A percentile compares a stretch with the other conserved stretches of the same genome.
phyloP scores from a whole-genome alignment of 2,113 vertebrate genomes.

The Pipa parva region DNA sequence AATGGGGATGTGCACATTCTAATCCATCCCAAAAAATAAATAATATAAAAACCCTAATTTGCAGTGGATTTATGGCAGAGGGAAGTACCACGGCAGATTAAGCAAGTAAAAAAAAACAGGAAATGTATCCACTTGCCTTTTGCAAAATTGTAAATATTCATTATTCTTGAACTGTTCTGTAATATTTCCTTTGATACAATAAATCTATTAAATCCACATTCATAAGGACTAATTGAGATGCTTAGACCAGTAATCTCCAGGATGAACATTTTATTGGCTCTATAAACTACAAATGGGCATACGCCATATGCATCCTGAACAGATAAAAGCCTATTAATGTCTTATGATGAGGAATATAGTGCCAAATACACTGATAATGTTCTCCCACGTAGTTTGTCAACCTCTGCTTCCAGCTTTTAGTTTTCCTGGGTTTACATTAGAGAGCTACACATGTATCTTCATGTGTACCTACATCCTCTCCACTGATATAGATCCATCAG shows the following conservation, averaged over 20 bases:
- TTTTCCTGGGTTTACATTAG: slow-evolving; percentile 22
- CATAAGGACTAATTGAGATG: neutral
- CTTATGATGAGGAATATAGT: neutral
- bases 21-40: too few species aligned
- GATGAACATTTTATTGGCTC: neutral
- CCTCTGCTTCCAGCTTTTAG: slow-evolving; percentile 29
- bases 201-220: neutral
- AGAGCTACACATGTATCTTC: slow-evolving; percentile 28
- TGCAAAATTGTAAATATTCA: too few species aligned
- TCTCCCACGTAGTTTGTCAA: slow-evolving; percentile 6
- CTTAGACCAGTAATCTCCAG: neutral
- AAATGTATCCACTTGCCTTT: too few species aligned
- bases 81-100: too few species aligned
- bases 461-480: slow-evolving; percentile 18
- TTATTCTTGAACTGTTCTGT: too few species aligned
- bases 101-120: too few species aligned
- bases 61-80: too few species aligned
- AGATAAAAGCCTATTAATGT: slow-evolving; percentile 26
- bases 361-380: slow-evolving; percentile 2
- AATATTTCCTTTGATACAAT: too few species aligned
- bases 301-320: neutral
- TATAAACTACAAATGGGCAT: neutral
- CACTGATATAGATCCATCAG: slow-evolving; percentile 36
- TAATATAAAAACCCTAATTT: too few species aligned
- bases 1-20: too few species aligned